phyloP scores from a whole-genome alignment of 2,888 invertebrate species.

The Tromatobia lineatoria region DNA sequence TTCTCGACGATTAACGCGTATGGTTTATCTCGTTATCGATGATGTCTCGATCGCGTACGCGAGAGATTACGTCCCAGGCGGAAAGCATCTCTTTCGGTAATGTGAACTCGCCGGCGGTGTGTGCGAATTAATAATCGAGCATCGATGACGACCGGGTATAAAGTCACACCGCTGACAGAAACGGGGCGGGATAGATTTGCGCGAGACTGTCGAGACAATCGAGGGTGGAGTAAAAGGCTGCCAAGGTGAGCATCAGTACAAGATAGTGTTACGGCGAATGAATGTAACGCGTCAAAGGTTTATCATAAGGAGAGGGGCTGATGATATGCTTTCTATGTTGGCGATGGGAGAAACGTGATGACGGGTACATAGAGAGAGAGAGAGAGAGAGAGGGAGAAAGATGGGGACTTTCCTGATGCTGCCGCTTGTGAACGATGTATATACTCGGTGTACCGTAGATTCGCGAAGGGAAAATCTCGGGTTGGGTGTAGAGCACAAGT shows the following conservation, averaged over 20 bases:
- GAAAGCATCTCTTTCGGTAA: not conserved
- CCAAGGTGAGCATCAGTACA: slow-evolving; percentile 37
- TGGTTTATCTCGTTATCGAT: slow-evolving; percentile 20
- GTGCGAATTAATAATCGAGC: slow-evolving; percentile 35
- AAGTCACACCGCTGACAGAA: slow-evolving; percentile 17
- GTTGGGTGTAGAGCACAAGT: slow-evolving; percentile 6
- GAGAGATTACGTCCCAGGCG: slow-evolving; percentile 21
- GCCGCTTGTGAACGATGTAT: not conserved
- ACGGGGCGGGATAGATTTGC: slow-evolving; percentile 12
- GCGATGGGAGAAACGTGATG: slow-evolving; percentile 24
- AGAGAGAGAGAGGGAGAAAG: too few species aligned
- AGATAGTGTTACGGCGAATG: slow-evolving; percentile 35
- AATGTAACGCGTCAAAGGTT: slow-evolving; percentile 49
- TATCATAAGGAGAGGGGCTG: slow-evolving; percentile 4
- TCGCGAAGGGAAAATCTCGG: not conserved
- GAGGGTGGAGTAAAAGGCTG: slow-evolving; percentile 47
- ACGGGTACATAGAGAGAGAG: slow-evolving; percentile 29
- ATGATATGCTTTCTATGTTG: too few species aligned
- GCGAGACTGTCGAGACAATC: slow-evolving; percentile 32
- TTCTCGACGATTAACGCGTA: slow-evolving; percentile 1
- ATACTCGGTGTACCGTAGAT: not conserved
- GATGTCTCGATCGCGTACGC: slow-evolving; percentile 19
- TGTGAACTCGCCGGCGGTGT: slow-evolving; percentile 11
- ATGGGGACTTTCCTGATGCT: not conserved
- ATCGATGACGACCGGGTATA: slow-evolving; percentile 32